These are phyloP conservation scores for Dendropsophus ebraccatus DNA, from an alignment of 2,113 vertebrate genomes.

Conservation along the genomic window DNA sequence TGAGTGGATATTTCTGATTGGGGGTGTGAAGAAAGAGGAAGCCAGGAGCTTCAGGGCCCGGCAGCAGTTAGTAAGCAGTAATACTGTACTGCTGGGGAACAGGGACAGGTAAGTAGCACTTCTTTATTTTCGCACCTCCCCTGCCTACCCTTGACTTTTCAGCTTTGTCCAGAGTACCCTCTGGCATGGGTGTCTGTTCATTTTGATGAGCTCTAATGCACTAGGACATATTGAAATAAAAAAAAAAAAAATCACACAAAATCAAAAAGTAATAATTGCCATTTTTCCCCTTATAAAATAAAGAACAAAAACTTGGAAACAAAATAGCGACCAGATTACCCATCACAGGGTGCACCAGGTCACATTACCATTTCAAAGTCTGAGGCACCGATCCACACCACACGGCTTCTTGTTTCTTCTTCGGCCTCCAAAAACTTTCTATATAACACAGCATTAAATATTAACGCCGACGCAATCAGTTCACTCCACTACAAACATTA, in stretches of 20 bases:
- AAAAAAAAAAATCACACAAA: neutral
- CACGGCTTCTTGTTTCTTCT: neutral
- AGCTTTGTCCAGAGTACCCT: too few species aligned
- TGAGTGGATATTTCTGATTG: too few species aligned
- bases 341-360: neutral
- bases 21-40: too few species aligned
- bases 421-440: slow-evolving; percentile 41
- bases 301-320: neutral
- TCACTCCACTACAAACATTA: slow-evolving; percentile 32
- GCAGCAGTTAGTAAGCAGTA: too few species aligned
- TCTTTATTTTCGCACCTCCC: too few species aligned
- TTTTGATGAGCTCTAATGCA: neutral
- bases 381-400: neutral
- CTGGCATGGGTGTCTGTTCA: neutral
- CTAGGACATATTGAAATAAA: neutral
- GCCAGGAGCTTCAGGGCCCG: too few species aligned
- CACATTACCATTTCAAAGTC: slow-evolving; percentile 4
- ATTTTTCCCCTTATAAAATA: neutral
- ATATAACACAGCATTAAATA: slow-evolving; percentile 24
- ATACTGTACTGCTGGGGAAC: too few species aligned
- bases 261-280: neutral
- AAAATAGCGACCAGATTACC: neutral
- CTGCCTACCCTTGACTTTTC: too few species aligned
- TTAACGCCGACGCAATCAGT: slow-evolving; percentile 23
- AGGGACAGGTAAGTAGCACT: too few species aligned